Conservation (phyloP, 2,797 vertebrate species). For the Eutrigla gurnardus region DNA sequence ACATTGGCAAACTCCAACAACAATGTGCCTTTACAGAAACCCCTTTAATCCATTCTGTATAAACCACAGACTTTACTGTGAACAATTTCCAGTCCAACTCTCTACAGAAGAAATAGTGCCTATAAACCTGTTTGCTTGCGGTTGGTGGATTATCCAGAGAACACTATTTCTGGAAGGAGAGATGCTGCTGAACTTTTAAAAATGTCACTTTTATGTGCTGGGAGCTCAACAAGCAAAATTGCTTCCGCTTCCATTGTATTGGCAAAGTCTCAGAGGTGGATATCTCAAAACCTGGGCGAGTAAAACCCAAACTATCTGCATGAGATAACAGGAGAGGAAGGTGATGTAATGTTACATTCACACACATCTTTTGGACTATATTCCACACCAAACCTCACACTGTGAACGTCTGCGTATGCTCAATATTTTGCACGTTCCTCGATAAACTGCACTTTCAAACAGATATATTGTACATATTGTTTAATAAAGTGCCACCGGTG, state of each 20-base stretch:
- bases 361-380: no score
- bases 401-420: background rate
- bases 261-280: background rate
- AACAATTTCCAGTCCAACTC: background rate
- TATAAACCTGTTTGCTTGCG: background rate
- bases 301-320: background rate
- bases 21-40: background rate
- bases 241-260: background rate
- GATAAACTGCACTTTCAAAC: background rate
- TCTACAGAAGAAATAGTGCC: background rate
- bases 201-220: no score
- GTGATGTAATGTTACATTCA: background rate
- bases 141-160: background rate
- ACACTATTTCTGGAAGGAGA: background rate
- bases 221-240: background rate
- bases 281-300: background rate
- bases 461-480: background rate
- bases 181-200: background rate
- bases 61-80: background rate
- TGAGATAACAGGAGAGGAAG: background rate
- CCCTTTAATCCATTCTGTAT: background rate
- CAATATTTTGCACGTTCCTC: background rate
- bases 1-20: background rate
- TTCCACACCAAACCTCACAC: no score
- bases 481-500: background rate